A percentile compares a stretch with the other conserved stretches of the same genome.
Conservation (phyloP, 2,888 invertebrate species). For the Phaedon cochleariae region DNA sequence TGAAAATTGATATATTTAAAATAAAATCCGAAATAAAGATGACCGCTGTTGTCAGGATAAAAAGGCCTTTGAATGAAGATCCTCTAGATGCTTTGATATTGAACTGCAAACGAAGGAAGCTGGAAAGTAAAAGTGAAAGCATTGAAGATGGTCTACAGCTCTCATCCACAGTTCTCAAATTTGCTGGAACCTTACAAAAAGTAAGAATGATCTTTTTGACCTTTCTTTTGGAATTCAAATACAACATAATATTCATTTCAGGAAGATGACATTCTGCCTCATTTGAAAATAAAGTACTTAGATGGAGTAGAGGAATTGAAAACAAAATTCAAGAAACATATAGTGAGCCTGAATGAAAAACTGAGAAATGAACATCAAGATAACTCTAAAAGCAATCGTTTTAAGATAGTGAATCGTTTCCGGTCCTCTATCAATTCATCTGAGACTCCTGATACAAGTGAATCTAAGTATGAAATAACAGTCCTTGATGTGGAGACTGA, state of each 20-base stretch:
- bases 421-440: conserved; percentile 58
- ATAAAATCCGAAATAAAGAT: conserved; percentile 53
- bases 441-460: conserved; percentile 41
- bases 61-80: conserved; percentile 75
- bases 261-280: conserved; percentile 62
- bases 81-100: conserved; percentile 76
- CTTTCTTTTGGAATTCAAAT: too few species aligned
- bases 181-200: conserved; percentile 73
- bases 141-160: conserved; percentile 56
- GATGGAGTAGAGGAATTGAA: conserved; percentile 58
- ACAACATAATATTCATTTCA: too few species aligned
- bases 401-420: conserved; percentile 68
- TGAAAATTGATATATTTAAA: too few species aligned
- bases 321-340: conserved; percentile 63
- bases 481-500: conserved; percentile 69
- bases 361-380: conserved; percentile 62
- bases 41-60: conserved; percentile 76
- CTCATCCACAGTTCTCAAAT: conserved; percentile 72
- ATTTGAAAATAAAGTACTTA: conserved; percentile 63
- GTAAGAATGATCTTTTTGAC: too few species aligned
- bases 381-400: conserved; percentile 65
- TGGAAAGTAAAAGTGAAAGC: conserved; percentile 60
- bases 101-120: conserved; percentile 75
- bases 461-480: conserved; percentile 58
- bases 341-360: conserved; percentile 62